Base-by-base conservation (phyloP, 1,140 invertebrate species). In the Dreissena rostriformis region DNA sequence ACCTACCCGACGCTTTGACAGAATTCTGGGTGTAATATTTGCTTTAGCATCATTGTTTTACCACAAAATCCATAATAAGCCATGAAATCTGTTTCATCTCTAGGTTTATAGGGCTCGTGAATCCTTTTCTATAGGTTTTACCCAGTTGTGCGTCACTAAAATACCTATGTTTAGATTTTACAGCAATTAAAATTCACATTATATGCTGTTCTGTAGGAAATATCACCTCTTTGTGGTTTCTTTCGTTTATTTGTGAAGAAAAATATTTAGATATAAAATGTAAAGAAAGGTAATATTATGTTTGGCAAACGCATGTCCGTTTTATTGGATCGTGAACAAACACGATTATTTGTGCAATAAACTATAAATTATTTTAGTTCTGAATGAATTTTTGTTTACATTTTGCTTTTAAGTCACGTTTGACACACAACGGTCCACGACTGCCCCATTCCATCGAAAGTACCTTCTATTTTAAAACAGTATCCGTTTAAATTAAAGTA, bases 41-140 rank as follows among this genome's bases (percentile, higher is more conserved):
- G 39, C 73, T 66, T 72, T 72, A 72, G 70, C 77, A 79, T 70
- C 77, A 79, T 79, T 79, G 77, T 24, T 70, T 79, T 51, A 26
- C 22, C 77, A 24, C 77, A 79, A 70, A 79, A 79, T 71, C 53
- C 53, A 17, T 66, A 26, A 70, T 79, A 70, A 79, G 67, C 52
- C 77, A 24, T 17, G 26, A 55, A 77, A 5, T 15, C 51, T 57
- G 77, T 79, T 79, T 79, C 66, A 79, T 79, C 65, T 79, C 73
- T 39, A 8, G 2, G 2, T 63, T 26, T n/a, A 26, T n/a, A 63
- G 61, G 24, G 61, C 24, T 26, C 19, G 24, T 63, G 19, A 26
- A 63, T n/a, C 19, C 61, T n/a, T 26, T 63, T 63, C 8, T 39
- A 39, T 39, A 39, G 39, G 39, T 39, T 39, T 39, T 39, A 39